Conservation (phyloP, 2,797 vertebrate genomes). For the Sebastiscus tertius region DNA sequence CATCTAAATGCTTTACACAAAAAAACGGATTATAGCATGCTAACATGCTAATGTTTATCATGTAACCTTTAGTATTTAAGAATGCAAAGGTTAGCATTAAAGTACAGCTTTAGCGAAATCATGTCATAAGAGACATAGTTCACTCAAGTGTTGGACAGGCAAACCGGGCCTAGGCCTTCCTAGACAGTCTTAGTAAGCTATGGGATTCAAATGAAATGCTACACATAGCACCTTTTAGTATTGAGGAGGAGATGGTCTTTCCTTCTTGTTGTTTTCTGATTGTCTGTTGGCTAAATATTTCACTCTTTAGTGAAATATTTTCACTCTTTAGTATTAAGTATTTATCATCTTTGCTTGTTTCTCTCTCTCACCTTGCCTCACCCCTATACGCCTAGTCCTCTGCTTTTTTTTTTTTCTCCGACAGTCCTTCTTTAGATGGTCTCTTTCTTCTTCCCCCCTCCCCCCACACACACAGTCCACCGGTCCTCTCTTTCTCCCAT, state of each 20-base stretch:
- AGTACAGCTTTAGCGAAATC: background rate
- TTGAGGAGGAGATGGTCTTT: background rate
- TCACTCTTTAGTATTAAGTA: background rate
- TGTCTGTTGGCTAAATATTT: conserved; percentile 48
- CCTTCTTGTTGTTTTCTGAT: conserved; percentile 34
- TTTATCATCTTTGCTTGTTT: background rate
- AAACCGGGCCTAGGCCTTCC: background rate
- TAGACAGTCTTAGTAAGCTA: background rate
- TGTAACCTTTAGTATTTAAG: background rate
- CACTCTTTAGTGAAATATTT: no score
- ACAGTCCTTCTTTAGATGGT: background rate
- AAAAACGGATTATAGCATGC: background rate
- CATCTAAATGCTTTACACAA: background rate
- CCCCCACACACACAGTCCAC: background rate
- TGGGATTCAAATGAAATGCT: background rate
- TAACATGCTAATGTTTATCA: conserved; percentile 3
- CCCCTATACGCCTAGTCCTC: background rate
- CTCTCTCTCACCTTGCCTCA: background rate
- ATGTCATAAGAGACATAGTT: background rate
- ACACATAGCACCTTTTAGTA: conserved; percentile 41
- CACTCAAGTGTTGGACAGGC: background rate
- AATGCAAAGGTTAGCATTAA: background rate
- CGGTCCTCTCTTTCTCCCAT: background rate
- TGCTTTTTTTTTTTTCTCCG: background rate
- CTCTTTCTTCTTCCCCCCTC: background rate